Evolutionary conservation across 2,113 vertebrate species (phyloP), one percentile per base, ranked within the genome.

Genomic region (Ailuropoda melanoleuca): DNA sequence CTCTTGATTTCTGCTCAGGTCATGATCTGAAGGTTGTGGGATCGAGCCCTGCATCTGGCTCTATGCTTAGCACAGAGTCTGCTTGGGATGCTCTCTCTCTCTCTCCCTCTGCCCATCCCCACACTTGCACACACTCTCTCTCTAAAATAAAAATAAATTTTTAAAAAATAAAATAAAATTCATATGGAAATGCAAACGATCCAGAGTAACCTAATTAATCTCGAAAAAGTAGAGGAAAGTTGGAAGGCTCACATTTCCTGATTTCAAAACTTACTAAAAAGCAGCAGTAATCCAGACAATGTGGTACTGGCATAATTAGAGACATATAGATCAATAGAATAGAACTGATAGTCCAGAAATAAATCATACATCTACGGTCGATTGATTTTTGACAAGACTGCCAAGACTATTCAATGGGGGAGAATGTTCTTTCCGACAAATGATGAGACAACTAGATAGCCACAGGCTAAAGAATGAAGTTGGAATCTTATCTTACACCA

Each of bases 251-350:
- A 58, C 14, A 84, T 12, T 90, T 90, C 5, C 46, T 46, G 10
- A 66, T 86, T 70, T 91, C 60, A 86, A 60, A 87, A 89, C 50
- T 58, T 92, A 95, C 50, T 70, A 70, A 34, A 91, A 60, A 91
- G 34, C 29, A 87, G 43, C 8, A 60, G 11, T 87, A 72, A 81
- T 72, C 37, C 92, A 74, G 46, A 82, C 21, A 87, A n/a, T 72
- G 43, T 81, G 89, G 26, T 80, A 87, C 46, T 92, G 43, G 53
- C 62, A 82, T 10, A 93, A 95, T 29, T 29, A 84, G 4, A 90
- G 66, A 90, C 37, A 43, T 26, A 64, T 0, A 90, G n/a, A 70
- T 64, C n/a, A 94, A 50, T 3, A 83, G 4, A 78, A 48, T 13
- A 85, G 77, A 89, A 43, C 3, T 53, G 39, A 83, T 9, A 62